Conservation (phyloP, 2,888 invertebrate genomes). For the Euplagia quadripunctaria region DNA sequence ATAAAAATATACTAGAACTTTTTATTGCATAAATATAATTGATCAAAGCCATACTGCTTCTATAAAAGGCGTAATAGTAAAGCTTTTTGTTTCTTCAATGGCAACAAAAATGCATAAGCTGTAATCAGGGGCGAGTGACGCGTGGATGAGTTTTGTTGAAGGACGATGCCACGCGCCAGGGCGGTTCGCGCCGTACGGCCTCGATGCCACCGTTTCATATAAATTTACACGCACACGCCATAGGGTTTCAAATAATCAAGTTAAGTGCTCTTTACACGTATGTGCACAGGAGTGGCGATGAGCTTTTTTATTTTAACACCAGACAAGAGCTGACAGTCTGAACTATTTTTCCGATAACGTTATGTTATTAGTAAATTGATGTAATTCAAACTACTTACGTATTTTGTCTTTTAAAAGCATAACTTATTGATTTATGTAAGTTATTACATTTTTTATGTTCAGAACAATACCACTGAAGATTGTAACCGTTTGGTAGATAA, state of each 20-base stretch:
- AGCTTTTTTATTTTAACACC: slow-evolving; percentile 79
- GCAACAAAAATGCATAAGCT: slow-evolving; percentile 49
- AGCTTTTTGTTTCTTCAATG: slow-evolving; percentile 14
- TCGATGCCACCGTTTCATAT: slow-evolving; percentile 57
- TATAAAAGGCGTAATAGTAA: slow-evolving; percentile 12
- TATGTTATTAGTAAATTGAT: slow-evolving; percentile 73
- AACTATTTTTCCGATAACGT: slow-evolving; percentile 63
- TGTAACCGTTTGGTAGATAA: background rate
- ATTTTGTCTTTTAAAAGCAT: slow-evolving; percentile 5
- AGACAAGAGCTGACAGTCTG: slow-evolving; percentile 64
- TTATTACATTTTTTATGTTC: background rate
- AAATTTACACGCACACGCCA: slow-evolving; percentile 58
- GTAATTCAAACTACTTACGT: slow-evolving; percentile 34
- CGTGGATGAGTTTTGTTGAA: slow-evolving; percentile 72
- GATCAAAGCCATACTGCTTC: background rate
- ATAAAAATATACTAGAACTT: background rate
- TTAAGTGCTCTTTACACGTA: slow-evolving; percentile 84
- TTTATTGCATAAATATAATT: background rate
- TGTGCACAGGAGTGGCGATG: slow-evolving; percentile 68
- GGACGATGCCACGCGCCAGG: slow-evolving; percentile 59
- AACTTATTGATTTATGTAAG: background rate
- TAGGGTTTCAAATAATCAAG: slow-evolving; percentile 84
- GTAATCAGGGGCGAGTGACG: slow-evolving; percentile 70
- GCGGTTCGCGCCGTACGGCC: slow-evolving; percentile 43
- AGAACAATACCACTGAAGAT: background rate